A percentile compares a stretch with the other conserved stretches of the same genome.
phyloP scores from a whole-genome alignment of 1,140 invertebrate genomes.

The Procambarus clarkii region DNA sequence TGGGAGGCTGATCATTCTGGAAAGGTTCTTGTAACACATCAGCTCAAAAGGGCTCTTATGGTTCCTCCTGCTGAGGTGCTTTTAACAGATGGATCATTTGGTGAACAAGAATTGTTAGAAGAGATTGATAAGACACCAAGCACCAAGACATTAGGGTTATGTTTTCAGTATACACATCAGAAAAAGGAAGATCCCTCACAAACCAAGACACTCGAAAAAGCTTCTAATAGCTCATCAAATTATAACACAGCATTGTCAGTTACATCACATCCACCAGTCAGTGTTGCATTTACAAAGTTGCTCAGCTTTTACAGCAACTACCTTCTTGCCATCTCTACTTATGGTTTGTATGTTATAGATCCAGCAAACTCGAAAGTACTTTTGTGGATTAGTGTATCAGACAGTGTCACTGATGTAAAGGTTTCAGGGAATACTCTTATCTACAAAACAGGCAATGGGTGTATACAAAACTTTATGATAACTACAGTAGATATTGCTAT shows the following conservation, averaged over 20 bases:
- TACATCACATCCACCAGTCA: slow-evolving; percentile 34
- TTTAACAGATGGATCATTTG: slow-evolving; percentile 35
- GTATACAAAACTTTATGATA: slow-evolving; percentile 58
- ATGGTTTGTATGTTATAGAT: slow-evolving; percentile 52
- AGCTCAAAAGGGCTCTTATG: slow-evolving; percentile 51
- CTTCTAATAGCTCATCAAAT: not conserved
- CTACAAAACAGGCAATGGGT: slow-evolving; percentile 38
- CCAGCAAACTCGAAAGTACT: slow-evolving; percentile 49
- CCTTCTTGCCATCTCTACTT: slow-evolving; percentile 54
- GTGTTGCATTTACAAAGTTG: slow-evolving; percentile 59
- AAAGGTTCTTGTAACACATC: slow-evolving; percentile 59
- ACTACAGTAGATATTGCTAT: slow-evolving; percentile 57
- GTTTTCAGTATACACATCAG: not conserved
- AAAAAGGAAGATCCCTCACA: not conserved
- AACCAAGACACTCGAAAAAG: not conserved
- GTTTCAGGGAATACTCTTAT: slow-evolving; percentile 48
- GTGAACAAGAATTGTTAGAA: slow-evolving; percentile 31
- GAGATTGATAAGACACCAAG: not conserved
- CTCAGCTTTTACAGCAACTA: slow-evolving; percentile 54
- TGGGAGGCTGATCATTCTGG: slow-evolving; percentile 58
- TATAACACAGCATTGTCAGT: not conserved
- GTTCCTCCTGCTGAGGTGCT: slow-evolving; percentile 45
- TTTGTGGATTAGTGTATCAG: slow-evolving; percentile 51
- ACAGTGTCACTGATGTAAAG: slow-evolving; percentile 49
- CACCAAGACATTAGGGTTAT: not conserved